These are phyloP conservation scores for Mungos mungo DNA, from an alignment of 2,113 vertebrate genomes.

Conservation along the genomic window DNA sequence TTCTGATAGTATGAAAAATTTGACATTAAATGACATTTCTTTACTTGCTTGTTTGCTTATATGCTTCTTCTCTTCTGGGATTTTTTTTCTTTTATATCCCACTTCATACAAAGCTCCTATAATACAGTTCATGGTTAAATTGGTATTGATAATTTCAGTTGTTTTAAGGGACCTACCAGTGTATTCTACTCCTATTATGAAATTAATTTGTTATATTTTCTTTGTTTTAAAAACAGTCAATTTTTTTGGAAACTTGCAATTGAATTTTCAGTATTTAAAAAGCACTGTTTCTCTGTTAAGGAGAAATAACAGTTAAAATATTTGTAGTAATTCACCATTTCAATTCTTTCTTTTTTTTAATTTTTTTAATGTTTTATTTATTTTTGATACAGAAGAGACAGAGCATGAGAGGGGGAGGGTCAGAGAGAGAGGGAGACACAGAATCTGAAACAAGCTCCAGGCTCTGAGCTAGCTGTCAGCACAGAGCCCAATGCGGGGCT, in stretches of 20 bases:
- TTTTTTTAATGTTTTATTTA: too few species aligned
- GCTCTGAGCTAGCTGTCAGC: too few species aligned
- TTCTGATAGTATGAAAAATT: neutral
- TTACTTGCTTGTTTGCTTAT: conserved; percentile 43
- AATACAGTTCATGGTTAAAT: neutral
- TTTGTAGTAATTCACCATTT: neutral
- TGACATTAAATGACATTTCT: neutral
- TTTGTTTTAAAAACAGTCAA: neutral
- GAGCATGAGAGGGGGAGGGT: too few species aligned
- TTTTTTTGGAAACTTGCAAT: neutral
- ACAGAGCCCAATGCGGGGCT: too few species aligned
- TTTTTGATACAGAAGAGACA: too few species aligned
- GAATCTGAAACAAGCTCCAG: too few species aligned
- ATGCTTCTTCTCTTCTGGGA: neutral
- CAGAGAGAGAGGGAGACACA: too few species aligned
- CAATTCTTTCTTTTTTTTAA: too few species aligned
- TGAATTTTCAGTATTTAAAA: conserved; percentile 41
- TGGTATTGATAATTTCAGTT: neutral
- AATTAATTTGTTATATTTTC: conserved; percentile 24
- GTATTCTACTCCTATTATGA: neutral
- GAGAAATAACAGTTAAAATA: conserved; percentile 40
- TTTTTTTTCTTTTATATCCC: neutral
- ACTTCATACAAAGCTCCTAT: neutral
- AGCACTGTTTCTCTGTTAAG: neutral
- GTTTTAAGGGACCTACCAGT: neutral